A percentile compares a stretch with the other conserved stretches of the same genome.
Conservation (phyloP, 2,797 vertebrate genomes). For the Tachyglossus aculeatus region DNA sequence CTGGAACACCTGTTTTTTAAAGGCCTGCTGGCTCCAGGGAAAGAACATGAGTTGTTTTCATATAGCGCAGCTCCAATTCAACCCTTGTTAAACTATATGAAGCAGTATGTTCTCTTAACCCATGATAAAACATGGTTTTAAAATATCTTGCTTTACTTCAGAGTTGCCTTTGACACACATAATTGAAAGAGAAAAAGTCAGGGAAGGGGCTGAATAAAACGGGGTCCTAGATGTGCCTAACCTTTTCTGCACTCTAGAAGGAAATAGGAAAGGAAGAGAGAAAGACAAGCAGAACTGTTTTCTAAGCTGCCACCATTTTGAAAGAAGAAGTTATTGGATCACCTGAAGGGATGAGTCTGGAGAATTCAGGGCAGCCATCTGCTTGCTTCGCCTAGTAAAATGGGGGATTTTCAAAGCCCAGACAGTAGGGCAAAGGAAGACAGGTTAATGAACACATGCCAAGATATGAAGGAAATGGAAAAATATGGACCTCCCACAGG, state of each 20-base stretch:
- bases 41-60: conserved; percentile 50
- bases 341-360: not conserved
- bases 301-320: conserved; percentile 22
- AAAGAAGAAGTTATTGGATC: not conserved
- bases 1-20: conserved; percentile 49
- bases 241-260: conserved; percentile 2
- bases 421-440: no score
- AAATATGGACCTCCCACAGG: not conserved
- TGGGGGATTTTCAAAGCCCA: no score
- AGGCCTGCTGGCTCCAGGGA: conserved; percentile 44
- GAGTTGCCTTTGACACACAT: conserved; percentile 41
- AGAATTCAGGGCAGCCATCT: conserved; percentile 10
- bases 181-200: conserved; percentile 24
- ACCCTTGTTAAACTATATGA: not conserved
- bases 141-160: conserved; percentile 29
- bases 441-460: not conserved
- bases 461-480: not conserved
- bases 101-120: conserved; percentile 19
- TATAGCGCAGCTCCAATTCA: conserved; percentile 37
- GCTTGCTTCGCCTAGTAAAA: no score
- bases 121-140: conserved; percentile 25
- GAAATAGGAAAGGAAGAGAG: conserved; percentile 3
- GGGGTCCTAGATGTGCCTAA: conserved; percentile 19
- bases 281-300: conserved; percentile 13
- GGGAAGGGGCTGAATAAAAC: conserved; percentile 27